Percentiles rank a stretch among this genome's conserved stretches.
Conservation (phyloP, 92 coral and sea anemone species). For the Heteractis magnifica region DNA sequence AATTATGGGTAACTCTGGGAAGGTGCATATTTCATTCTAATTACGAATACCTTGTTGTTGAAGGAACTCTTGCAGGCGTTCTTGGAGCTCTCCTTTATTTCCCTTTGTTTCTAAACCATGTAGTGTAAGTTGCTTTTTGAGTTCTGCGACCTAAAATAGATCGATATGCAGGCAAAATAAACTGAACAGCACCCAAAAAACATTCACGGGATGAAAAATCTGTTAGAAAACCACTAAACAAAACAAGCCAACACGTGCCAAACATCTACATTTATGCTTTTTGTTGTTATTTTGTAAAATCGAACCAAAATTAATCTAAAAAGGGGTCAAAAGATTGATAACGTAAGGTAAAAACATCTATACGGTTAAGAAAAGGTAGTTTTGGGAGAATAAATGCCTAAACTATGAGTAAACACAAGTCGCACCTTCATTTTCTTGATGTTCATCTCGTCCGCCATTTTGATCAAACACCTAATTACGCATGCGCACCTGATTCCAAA, state of each 20-base stretch:
- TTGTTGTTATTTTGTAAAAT: no score
- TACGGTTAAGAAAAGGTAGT: neutral
- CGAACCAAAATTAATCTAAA: no score
- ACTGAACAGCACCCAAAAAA: neutral
- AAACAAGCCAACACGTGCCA: no score
- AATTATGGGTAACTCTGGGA: neutral
- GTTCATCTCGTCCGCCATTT: slow-evolving; percentile 90
- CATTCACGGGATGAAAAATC: neutral
- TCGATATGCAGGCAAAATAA: neutral
- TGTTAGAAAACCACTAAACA: no score
- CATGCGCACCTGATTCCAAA: slow-evolving; percentile 37
- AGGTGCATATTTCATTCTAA: neutral
- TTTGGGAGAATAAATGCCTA: neutral
- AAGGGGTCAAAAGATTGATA: neutral
- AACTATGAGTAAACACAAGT: neutral
- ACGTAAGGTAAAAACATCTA: neutral
- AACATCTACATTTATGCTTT: no score
- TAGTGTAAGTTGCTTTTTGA: slow-evolving; percentile 82
- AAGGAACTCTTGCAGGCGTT: slow-evolving; percentile 63
- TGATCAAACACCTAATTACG: slow-evolving; percentile 35
- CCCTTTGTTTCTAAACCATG: slow-evolving; percentile 83
- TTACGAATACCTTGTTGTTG: slow-evolving; percentile 33
- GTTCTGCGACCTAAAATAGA: slow-evolving; percentile 69
- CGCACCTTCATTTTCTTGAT: slow-evolving; percentile 83
- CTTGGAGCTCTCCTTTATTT: slow-evolving; percentile 76